These are phyloP conservation scores for Elanus axillaris DNA, from an alignment of 2,113 vertebrate species.

Conservation along the genomic window DNA sequence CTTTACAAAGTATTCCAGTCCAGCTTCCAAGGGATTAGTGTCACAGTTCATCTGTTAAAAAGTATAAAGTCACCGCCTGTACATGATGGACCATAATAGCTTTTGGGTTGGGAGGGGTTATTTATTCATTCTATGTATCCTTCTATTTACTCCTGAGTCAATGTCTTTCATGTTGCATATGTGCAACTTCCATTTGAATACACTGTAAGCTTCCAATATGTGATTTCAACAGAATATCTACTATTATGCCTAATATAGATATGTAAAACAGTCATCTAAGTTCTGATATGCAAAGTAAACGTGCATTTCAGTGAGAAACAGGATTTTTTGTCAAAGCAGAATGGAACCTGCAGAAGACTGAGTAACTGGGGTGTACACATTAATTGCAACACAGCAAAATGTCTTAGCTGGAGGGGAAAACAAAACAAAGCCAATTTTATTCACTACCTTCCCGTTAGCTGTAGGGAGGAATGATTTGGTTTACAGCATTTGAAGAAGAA, in stretches of 20 bases:
- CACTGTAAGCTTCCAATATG: background rate
- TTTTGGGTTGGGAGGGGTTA: background rate
- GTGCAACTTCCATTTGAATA: background rate
- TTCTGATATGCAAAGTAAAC: background rate
- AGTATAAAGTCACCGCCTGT: background rate
- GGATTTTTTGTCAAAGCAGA: background rate
- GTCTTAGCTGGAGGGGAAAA: background rate
- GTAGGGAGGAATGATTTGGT: background rate
- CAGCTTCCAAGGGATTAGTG: conserved; percentile 94
- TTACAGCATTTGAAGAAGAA: background rate
- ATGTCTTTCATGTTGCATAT: background rate
- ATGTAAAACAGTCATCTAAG: background rate
- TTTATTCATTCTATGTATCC: background rate
- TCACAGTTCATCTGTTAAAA: conserved; percentile 94
- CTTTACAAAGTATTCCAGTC: conserved; percentile 92
- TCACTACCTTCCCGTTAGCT: background rate
- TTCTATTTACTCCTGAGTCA: background rate
- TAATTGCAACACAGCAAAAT: background rate
- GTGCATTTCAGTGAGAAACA: background rate
- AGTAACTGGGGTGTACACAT: background rate
- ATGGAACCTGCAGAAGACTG: background rate
- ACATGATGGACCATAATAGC: background rate
- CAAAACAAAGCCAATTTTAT: background rate
- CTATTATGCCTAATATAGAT: background rate
- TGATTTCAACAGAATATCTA: background rate